Evolutionary conservation across 2,888 invertebrate genomes (phyloP).

Genomic region (Hermaeophaga mercurialis): DNA sequence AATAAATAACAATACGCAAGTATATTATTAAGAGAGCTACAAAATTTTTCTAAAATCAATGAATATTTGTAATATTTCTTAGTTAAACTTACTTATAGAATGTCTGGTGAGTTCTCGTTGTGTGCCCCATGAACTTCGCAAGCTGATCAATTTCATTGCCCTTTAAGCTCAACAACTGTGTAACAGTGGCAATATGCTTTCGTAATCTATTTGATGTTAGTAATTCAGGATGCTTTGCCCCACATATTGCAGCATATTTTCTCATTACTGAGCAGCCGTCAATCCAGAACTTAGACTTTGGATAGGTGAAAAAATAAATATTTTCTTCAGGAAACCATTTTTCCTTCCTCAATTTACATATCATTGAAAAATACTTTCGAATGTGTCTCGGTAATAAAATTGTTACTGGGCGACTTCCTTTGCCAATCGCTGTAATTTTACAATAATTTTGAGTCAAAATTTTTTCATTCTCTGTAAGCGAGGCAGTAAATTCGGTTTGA

Average conservation of each 20-base stretch:
- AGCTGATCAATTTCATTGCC: constrained; percentile 28
- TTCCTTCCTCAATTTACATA: constrained; percentile 25
- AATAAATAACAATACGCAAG: no score
- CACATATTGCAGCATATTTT: constrained; percentile 19
- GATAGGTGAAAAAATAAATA: constrained; percentile 34
- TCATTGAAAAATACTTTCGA: constrained; percentile 25
- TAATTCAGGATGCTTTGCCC: constrained; percentile 32
- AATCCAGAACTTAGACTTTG: constrained; percentile 28
- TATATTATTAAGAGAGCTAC: no score
- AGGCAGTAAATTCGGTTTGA: constrained; percentile 20
- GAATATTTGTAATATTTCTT: no score
- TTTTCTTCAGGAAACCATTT: constrained; percentile 27
- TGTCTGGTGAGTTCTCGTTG: constrained; percentile 21
- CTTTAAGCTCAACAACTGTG: constrained; percentile 24
- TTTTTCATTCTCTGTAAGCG: background rate
- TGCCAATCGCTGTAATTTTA: background rate
- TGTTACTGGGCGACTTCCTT: background rate
- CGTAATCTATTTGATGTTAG: constrained; percentile 29
- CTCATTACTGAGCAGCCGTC: constrained; percentile 29
- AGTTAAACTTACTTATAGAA: constrained; percentile 27
- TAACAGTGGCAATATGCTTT: constrained; percentile 30
- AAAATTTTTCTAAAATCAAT: no score
- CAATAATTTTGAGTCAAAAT: background rate
- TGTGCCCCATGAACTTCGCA: constrained; percentile 31
- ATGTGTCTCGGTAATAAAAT: constrained; percentile 23